Conservation (phyloP, 2,797 vertebrate species). For the Gymnothorax javanicus region DNA sequence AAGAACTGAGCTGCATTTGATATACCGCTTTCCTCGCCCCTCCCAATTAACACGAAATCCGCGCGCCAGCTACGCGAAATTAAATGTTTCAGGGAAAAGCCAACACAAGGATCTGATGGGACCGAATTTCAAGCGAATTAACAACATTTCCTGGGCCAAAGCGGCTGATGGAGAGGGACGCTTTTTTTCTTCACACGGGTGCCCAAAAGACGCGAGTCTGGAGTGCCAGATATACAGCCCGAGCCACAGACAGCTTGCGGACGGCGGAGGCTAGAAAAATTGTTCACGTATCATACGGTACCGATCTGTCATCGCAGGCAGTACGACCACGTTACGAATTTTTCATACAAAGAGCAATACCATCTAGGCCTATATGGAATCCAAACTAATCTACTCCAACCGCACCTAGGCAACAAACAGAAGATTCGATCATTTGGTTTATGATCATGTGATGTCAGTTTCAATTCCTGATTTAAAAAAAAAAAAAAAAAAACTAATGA, state of each 20-base stretch:
- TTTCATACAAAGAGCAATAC: too few species aligned
- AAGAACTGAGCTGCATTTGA: constrained; percentile 8
- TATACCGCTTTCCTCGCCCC: background rate
- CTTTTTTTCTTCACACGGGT: background rate
- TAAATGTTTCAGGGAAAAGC: background rate
- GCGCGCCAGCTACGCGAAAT: background rate
- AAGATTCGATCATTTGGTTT: background rate
- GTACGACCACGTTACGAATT: background rate
- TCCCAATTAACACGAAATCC: background rate
- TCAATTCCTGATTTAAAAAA: background rate
- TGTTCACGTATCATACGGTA: background rate
- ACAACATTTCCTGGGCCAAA: background rate
- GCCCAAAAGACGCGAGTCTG: too few species aligned
- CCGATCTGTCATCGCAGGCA: background rate
- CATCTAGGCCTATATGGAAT: background rate
- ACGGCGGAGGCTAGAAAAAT: background rate
- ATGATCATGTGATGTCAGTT: background rate
- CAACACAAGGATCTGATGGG: background rate
- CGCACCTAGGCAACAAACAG: background rate
- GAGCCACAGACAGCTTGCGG: background rate
- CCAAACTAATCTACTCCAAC: background rate
- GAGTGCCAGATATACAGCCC: background rate
- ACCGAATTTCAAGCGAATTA: background rate
- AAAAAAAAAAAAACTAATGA: background rate
- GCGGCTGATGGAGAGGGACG: background rate